Conservation (phyloP, 2,113 vertebrate genomes). For the Verasper variegatus region DNA sequence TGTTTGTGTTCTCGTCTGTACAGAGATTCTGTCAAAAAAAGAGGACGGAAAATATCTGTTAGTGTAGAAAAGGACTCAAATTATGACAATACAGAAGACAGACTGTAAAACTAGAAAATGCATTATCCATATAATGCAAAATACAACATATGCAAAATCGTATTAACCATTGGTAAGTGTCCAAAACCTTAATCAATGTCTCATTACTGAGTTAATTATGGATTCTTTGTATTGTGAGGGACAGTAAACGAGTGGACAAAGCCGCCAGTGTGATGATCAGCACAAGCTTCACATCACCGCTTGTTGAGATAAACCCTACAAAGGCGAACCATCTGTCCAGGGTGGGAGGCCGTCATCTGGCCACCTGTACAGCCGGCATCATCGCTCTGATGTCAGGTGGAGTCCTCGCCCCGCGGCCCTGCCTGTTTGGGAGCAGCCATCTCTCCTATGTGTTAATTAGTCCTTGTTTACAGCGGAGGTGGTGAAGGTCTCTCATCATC, state of each 20-base stretch:
- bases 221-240: background rate
- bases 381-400: conserved; percentile 39
- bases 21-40: too few species aligned
- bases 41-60: too few species aligned
- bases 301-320: conserved; percentile 4
- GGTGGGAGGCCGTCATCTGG: conserved; percentile 37
- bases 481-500: conserved; percentile 38
- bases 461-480: conserved; percentile 43
- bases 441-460: conserved; percentile 51
- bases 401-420: conserved; percentile 5
- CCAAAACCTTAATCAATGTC: background rate
- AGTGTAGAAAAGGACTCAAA: too few species aligned
- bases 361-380: conserved; percentile 9
- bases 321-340: conserved; percentile 23
- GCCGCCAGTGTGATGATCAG: background rate
- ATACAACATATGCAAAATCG: too few species aligned
- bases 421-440: conserved; percentile 6
- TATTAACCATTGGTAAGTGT: background rate
- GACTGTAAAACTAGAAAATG: too few species aligned
- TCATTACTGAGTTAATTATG: background rate
- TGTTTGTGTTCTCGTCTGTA: too few species aligned
- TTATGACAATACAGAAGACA: too few species aligned
- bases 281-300: background rate
- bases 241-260: background rate
- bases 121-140: too few species aligned